Evolutionary conservation across 2,113 vertebrate genomes (phyloP), one percentile per base, ranked within the genome.

Genomic region (Taurulus bubalis): DNA sequence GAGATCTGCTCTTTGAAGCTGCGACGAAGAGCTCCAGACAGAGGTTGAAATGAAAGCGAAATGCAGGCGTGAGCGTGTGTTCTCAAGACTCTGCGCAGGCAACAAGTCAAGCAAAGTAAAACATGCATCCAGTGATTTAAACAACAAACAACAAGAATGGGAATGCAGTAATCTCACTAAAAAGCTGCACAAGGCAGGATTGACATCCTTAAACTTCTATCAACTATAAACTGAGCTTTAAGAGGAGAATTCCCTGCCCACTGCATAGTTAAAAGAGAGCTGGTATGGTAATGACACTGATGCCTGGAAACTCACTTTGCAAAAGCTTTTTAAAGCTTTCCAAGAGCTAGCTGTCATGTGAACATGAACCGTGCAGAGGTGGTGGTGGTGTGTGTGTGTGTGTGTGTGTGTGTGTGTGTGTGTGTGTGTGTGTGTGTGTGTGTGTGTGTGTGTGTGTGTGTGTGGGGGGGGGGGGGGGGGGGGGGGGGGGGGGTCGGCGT

Each of bases 251-350:
- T 34, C 49, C 62, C 64, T 34, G 49, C 45, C 22, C n/a, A 18
- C 3, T 30, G 38, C 16, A 32, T 42, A 75, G 62, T 75, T 49
- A 68, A 28, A 80, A 2, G 12, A 65, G 47, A 69, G 64, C 26
- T 56, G 63, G 69, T 24, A 83, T 80, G 77, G 71, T 72, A 77
- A 79, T 62, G 69, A 68, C n/a, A 1, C 64, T 0, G 32, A 71
- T 84, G 70, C 79, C 85, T 72, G 85, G 81, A 87, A 83, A 81
- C 47, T 79, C 76, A 69, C 36, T 77, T 68, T 55, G 59, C 76
- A 63, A 65, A 71, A 51, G 75, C 83, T 88, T 94, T 93, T 91
- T 90, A 89, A 91, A 90, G 86, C 83, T 82, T 89, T 90, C 86
- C 85, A 85, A 72, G 90, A 89, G 85, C 76, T 71, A 59, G 75